Percentiles rank a stretch among this genome's conserved stretches.
phyloP scores from a whole-genome alignment of 2,888 invertebrate species.

The Noctua pronuba region DNA sequence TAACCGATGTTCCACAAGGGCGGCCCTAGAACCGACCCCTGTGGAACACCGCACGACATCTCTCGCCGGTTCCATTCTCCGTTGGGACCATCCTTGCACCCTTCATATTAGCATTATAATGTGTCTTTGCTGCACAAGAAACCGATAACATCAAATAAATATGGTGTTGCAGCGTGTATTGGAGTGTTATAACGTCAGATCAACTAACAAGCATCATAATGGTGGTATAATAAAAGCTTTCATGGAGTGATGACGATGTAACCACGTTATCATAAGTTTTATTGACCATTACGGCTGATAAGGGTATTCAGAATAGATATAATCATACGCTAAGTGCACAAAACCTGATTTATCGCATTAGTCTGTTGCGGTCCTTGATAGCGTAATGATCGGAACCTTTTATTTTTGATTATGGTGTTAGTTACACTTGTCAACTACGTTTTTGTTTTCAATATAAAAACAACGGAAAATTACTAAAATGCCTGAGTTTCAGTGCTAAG shows the following conservation, averaged over 20 bases:
- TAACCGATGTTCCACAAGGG: too few species aligned
- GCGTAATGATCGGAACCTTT: not conserved
- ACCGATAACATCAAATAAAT: not conserved
- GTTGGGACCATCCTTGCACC: too few species aligned
- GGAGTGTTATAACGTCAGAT: not conserved
- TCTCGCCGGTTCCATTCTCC: too few species aligned
- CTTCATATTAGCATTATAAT: not conserved
- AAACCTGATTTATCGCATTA: not conserved
- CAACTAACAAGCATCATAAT: not conserved
- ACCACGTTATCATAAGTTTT: not conserved
- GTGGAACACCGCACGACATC: too few species aligned
- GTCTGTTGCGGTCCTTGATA: not conserved
- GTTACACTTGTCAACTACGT: not conserved
- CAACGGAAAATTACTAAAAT: not conserved
- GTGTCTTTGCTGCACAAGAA: not conserved
- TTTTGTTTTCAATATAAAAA: not conserved
- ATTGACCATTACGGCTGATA: slow-evolving; percentile 10
- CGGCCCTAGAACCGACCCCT: too few species aligned
- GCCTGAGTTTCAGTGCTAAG: not conserved
- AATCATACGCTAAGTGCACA: not conserved
- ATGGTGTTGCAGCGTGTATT: not conserved
- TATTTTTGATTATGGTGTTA: not conserved
- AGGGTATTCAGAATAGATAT: not conserved
- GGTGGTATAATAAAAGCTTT: slow-evolving; percentile 2
- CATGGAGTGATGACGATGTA: not conserved